Percentiles rank a stretch among this genome's conserved stretches.
phyloP scores from a whole-genome alignment of 2,113 vertebrate genomes.

The Accipiter cooperii region DNA sequence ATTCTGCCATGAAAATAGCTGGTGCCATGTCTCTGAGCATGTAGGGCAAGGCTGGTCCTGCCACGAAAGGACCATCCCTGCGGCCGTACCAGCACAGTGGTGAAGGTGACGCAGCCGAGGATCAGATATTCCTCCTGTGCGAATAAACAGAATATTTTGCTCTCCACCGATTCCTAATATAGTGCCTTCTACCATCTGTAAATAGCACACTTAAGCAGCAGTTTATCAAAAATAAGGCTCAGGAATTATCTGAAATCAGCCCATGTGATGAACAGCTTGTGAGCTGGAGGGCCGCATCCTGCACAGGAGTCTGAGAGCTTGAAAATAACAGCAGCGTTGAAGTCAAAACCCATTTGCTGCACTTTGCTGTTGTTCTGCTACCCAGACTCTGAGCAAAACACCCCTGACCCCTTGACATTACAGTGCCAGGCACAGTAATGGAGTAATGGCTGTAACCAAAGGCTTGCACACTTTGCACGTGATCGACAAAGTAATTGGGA shows the following conservation, averaged over 20 bases:
- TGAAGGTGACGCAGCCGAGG: fast-evolving
- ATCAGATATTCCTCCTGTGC: neutral
- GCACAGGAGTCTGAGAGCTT: neutral
- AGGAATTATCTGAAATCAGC: neutral
- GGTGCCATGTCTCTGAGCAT: fast-evolving
- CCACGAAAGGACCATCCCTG: neutral
- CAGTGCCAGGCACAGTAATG: neutral
- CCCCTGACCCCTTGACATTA: neutral
- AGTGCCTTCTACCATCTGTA: neutral
- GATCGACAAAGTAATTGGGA: neutral
- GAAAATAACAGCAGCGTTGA: neutral
- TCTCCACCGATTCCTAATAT: neutral
- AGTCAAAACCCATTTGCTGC: neutral
- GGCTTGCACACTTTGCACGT: neutral
- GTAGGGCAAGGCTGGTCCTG: neutral
- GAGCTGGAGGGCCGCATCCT: neutral
- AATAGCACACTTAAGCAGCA: neutral
- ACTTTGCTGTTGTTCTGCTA: neutral
- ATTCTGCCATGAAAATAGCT: neutral
- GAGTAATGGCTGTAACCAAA: neutral
- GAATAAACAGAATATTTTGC: neutral
- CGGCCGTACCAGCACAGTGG: fast-evolving
- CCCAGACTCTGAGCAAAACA: neutral
- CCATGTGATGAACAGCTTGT: neutral
- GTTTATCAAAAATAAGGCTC: neutral